Evolutionary conservation across 1,140 invertebrate species (phyloP).

Genomic region (Plectrocnemia conspersa): DNA sequence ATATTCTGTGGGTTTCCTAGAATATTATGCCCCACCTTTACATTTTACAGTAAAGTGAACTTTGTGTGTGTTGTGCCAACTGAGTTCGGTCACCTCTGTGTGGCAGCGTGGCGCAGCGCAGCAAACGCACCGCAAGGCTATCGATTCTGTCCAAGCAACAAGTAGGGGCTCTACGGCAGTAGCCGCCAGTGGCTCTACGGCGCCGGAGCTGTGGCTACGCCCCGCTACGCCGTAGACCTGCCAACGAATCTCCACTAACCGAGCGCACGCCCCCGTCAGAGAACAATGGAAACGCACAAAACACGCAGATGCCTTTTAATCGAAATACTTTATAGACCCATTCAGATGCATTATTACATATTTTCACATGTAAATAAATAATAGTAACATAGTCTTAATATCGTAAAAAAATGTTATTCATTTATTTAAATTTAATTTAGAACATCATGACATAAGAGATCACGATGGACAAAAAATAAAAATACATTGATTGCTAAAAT

Average conservation of each 20-base stretch:
- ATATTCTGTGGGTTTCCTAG: neutral
- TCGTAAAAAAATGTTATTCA: too few relatives aligned
- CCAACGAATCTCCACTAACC: neutral
- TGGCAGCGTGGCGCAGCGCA: conserved; percentile 1
- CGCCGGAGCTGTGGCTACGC: neutral
- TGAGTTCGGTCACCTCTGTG: conserved; percentile 10
- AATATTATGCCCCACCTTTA: neutral
- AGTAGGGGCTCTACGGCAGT: neutral
- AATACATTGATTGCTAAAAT: too few relatives aligned
- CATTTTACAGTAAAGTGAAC: neutral
- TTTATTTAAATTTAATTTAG: too few relatives aligned
- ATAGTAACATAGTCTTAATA: neutral
- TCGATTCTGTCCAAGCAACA: conserved; percentile 16
- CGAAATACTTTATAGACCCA: neutral
- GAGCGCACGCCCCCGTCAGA: neutral
- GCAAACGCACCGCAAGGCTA: conserved; percentile 3
- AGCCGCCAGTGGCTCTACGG: conserved; percentile 12
- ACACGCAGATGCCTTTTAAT: neutral
- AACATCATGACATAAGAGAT: too few relatives aligned
- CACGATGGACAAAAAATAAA: too few relatives aligned
- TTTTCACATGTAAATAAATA: neutral
- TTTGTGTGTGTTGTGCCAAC: neutral
- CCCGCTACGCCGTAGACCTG: neutral
- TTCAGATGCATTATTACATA: neutral
- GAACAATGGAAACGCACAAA: neutral